phyloP scores from a whole-genome alignment of 1,140 invertebrate genomes.

The Drosophila kohkoa region DNA sequence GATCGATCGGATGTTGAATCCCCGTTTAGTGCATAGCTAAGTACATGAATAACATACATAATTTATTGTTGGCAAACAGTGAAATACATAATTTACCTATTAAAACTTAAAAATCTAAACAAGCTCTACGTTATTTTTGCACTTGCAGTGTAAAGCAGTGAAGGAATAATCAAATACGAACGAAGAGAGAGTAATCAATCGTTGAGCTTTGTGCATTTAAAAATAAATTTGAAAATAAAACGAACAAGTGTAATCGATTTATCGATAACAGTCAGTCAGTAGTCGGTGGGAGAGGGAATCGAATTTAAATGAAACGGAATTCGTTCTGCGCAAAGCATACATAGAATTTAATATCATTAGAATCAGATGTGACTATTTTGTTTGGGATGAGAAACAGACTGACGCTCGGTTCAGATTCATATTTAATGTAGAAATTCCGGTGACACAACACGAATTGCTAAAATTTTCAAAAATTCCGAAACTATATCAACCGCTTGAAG shows the following conservation, averaged over 20 bases:
- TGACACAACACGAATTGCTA: slow-evolving; percentile 31
- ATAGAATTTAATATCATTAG: slow-evolving; percentile 14
- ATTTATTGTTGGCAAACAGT: slow-evolving; percentile 76
- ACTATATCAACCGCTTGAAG: slow-evolving; percentile 29
- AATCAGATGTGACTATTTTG: neutral
- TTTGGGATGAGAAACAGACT: neutral
- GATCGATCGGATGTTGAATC: slow-evolving; percentile 34
- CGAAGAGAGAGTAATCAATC: neutral
- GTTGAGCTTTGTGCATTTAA: slow-evolving; percentile 64
- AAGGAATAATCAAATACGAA: neutral
- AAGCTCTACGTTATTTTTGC: slow-evolving; percentile 53
- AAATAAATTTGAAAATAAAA: slow-evolving; percentile 53
- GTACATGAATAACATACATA: slow-evolving; percentile 46
- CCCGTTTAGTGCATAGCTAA: slow-evolving; percentile 71
- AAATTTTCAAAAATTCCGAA: slow-evolving; percentile 49
- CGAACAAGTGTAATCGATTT: neutral
- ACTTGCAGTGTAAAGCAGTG: slow-evolving; percentile 8
- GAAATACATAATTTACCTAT: slow-evolving; percentile 76
- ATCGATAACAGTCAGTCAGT: neutral
- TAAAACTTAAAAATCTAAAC: slow-evolving; percentile 55
- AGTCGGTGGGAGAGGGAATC: neutral
- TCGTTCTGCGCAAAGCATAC: slow-evolving; percentile 12
- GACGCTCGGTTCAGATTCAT: slow-evolving; percentile 3
- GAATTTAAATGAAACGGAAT: neutral
- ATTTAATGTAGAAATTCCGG: slow-evolving; percentile 43